phyloP scores from a whole-genome alignment of 1,140 invertebrate genomes.

The Samia ricini region DNA sequence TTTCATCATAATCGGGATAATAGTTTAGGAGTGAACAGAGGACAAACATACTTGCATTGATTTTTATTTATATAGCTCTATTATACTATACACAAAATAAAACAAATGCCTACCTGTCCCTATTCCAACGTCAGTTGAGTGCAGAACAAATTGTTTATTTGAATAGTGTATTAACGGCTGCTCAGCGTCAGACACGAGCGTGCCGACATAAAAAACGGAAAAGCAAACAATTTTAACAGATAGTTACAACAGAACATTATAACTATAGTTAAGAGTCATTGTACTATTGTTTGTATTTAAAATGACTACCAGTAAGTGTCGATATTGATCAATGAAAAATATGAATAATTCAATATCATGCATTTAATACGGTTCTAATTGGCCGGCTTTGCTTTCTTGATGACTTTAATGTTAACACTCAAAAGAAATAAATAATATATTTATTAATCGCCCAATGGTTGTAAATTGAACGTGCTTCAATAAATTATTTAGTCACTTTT shows the following conservation, averaged over 20 bases:
- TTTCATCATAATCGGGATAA: too few species aligned
- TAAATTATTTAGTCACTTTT: too few species aligned
- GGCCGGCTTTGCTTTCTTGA: too few species aligned
- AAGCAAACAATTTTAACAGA: conserved; percentile 46
- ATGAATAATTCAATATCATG: not conserved
- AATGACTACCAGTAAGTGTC: not conserved
- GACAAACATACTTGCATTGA: too few species aligned
- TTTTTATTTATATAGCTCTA: too few species aligned
- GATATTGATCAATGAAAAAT: not conserved
- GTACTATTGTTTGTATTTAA: conserved; percentile 5
- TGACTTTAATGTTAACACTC: too few species aligned
- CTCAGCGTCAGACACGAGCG: conserved; percentile 15
- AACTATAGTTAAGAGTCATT: conserved; percentile 19
- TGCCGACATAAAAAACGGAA: conserved; percentile 33
- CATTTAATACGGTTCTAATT: not conserved
- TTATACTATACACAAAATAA: not conserved
- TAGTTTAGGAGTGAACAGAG: too few species aligned
- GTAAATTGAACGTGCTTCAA: too few species aligned
- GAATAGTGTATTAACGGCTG: conserved; percentile 4
- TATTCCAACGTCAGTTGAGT: not conserved
- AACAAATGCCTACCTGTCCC: not conserved
- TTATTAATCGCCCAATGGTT: too few species aligned
- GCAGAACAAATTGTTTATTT: conserved; percentile 11
- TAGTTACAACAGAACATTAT: conserved; percentile 29
- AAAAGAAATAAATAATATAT: too few species aligned